Evolutionary conservation across 2,888 invertebrate species (phyloP), one percentile per base, ranked within the genome.

Genomic region (Apodemia zela): DNA sequence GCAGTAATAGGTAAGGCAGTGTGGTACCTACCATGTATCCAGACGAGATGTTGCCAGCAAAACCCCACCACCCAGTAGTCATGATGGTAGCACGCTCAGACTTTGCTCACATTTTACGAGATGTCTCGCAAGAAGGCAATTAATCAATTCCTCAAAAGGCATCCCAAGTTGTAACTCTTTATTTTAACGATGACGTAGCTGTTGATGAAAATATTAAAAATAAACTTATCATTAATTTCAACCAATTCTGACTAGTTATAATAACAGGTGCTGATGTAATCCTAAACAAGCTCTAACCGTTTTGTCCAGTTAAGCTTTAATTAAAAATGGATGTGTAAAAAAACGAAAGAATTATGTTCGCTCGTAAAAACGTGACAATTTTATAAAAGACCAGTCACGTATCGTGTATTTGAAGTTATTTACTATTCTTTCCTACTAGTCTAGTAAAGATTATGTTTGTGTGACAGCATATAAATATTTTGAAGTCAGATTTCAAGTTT

Each of bases 271-370:
- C 51, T 51, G 51, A 51, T 51, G 51, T 51, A 51, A 51, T 51
- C 51, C 51, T 21, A 51, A 51, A 51, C 51, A 21, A 51, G 51
- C 51, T 51, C 21, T 21, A 51, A 51, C 21, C 51, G 18, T 51
- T 49, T 51, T 51, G 51, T 51, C 38, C 51, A 51, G 51, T 51
- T 51, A 51, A 51, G 5, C 51, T 51, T 18, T 18, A 51, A 51
- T 51, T 51, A 51, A 51, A 51, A 51, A 18, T 51, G 3, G 51
- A 51, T 51, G n/a, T 51, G 13, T 18, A 51, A 51, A 51, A 38
- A 51, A 51, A 21, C 51, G 51, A 51, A 51, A 51, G 51, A 51
- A 51, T 51, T 51, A 51, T 51, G 51, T 51, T 21, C 51, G 51
- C 51, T 51, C 51, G 51, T 51, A 51, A 21, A 38, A 51, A 51